These are phyloP conservation scores for Choloepus hoffmanni DNA, from an alignment of 2,113 vertebrate genomes.

Conservation along the genomic window DNA sequence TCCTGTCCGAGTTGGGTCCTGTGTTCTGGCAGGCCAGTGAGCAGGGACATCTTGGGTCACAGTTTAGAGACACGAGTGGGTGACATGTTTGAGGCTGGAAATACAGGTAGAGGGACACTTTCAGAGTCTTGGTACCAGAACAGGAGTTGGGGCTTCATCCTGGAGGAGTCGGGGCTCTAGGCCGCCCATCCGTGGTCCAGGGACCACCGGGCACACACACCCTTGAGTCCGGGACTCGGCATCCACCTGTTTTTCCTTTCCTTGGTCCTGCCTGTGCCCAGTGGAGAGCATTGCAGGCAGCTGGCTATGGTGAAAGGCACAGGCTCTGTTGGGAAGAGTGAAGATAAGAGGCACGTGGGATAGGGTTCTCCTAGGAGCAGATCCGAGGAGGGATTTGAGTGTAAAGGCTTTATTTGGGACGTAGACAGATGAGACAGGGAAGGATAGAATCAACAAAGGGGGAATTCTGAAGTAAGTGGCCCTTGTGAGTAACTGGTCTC, in stretches of 20 bases:
- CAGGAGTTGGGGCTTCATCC: neutral
- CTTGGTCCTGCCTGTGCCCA: neutral
- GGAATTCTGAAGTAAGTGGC: neutral
- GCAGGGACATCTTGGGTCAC: neutral
- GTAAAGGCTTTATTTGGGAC: neutral
- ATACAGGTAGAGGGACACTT: neutral
- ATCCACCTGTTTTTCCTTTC: neutral
- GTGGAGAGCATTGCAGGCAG: neutral
- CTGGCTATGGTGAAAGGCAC: neutral
- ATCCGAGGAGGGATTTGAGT: neutral
- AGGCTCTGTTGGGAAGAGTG: neutral
- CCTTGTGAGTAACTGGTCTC: neutral
- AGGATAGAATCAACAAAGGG: neutral
- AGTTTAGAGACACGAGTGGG: neutral
- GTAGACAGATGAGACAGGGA: neutral
- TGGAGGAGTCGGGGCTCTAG: neutral
- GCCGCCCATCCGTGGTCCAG: rapidly evolving
- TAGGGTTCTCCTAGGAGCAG: neutral
- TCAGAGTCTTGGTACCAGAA: neutral
- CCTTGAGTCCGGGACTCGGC: neutral
- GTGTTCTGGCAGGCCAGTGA: neutral
- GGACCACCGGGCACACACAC: neutral
- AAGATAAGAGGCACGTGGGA: neutral
- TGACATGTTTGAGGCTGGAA: neutral
- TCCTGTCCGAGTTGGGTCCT: neutral